Percentiles rank a stretch among this genome's conserved stretches.
Evolutionary conservation across 2,888 invertebrate species (phyloP).

Genomic region (Apantesis nais): DNA sequence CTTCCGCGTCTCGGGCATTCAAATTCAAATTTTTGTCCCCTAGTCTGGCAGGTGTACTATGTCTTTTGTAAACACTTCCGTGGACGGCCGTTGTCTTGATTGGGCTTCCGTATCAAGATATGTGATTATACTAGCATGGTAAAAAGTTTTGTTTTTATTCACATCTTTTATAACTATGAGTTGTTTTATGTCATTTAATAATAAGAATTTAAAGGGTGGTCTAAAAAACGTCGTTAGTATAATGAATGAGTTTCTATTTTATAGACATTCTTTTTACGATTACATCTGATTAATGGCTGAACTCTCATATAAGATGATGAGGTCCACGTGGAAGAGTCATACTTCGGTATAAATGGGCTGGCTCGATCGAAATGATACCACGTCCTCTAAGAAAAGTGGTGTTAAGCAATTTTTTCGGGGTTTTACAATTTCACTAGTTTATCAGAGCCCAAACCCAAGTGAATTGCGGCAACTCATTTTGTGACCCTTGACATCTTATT

Average conservation of each 20-base stretch:
- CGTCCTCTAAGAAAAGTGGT: no score
- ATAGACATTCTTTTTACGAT: not conserved
- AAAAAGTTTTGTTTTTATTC: slow-evolving; percentile 38
- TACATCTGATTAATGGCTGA: not conserved
- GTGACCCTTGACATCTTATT: not conserved
- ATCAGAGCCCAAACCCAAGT: no score
- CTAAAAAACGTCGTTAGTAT: not conserved
- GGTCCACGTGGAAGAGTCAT: not conserved
- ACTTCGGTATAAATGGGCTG: no score
- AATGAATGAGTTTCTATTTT: not conserved
- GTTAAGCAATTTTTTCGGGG: no score
- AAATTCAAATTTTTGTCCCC: slow-evolving; percentile 78
- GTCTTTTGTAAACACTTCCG: slow-evolving; percentile 76
- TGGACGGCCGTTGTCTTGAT: slow-evolving; percentile 56
- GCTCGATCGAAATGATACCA: no score
- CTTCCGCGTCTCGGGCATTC: slow-evolving; percentile 69
- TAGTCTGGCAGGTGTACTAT: slow-evolving; percentile 70
- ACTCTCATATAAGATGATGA: not conserved
- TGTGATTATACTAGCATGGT: slow-evolving; percentile 32
- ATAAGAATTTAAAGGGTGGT: slow-evolving; percentile 7
- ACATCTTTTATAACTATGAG: slow-evolving; percentile 14
- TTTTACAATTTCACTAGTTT: no score
- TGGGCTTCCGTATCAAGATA: slow-evolving; percentile 48
- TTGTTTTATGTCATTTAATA: slow-evolving; percentile 16
- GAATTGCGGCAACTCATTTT: not conserved